phyloP scores from a whole-genome alignment of 1,140 invertebrate species.

The Panulirus ornatus region DNA sequence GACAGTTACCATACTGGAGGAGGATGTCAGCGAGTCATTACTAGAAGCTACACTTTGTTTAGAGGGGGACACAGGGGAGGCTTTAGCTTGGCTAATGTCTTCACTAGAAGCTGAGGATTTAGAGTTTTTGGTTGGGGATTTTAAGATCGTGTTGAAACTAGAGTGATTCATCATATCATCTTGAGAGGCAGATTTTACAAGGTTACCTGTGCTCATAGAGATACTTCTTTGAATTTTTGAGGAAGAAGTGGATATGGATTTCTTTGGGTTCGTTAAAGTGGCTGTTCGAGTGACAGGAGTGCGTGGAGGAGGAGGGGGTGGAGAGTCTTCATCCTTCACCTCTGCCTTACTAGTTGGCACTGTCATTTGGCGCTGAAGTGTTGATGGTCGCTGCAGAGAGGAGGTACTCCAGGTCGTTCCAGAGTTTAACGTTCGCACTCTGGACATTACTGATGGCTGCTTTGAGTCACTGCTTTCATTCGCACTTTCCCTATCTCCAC shows the following conservation, averaged over 20 bases:
- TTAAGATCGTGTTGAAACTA: slow-evolving; percentile 27
- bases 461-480: slow-evolving; percentile 24
- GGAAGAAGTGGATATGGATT: slow-evolving; percentile 3
- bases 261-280: slow-evolving; percentile 62
- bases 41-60: slow-evolving; percentile 76
- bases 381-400: slow-evolving; percentile 60
- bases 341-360: slow-evolving; percentile 62
- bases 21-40: slow-evolving; percentile 76
- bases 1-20: slow-evolving; percentile 76
- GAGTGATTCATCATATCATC: slow-evolving; percentile 67
- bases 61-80: slow-evolving; percentile 74
- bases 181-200: slow-evolving; percentile 75
- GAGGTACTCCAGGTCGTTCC: slow-evolving; percentile 3
- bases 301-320: slow-evolving; percentile 57
- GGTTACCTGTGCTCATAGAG: slow-evolving; percentile 62
- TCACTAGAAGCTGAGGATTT: slow-evolving; percentile 71
- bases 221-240: slow-evolving; percentile 67
- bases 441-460: slow-evolving; percentile 53
- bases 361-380: slow-evolving; percentile 62
- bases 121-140: slow-evolving; percentile 58
- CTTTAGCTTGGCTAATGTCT: slow-evolving; percentile 67
- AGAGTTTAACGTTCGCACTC: slow-evolving; percentile 59
- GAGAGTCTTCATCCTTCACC: slow-evolving; percentile 47
- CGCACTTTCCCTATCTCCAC: slow-evolving; percentile 20
- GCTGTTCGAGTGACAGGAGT: slow-evolving; percentile 59